Conservation (phyloP, 1,140 invertebrate genomes). For the Rhopalosiphum maidis region DNA sequence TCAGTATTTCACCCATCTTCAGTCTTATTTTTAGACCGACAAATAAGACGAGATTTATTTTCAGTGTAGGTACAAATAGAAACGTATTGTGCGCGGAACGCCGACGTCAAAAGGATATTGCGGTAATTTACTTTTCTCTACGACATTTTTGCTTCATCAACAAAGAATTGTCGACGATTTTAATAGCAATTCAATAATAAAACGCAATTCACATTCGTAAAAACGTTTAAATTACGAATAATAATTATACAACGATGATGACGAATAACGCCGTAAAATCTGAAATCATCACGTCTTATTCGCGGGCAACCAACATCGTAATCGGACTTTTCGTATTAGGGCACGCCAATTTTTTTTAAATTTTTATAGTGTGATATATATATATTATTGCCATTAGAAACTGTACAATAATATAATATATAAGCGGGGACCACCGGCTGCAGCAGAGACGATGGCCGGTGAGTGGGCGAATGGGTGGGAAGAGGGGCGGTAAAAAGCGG, state of each 20-base stretch:
- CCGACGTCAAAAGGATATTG: not conserved
- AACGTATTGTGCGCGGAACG: not conserved
- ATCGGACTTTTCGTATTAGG: too few relatives aligned
- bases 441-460: not conserved
- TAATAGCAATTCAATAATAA: not conserved
- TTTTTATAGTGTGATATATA: not conserved
- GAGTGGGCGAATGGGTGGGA: not conserved
- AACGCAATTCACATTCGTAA: not conserved
- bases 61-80: not conserved
- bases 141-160: not conserved
- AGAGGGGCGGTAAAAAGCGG: constrained; percentile 2
- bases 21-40: not conserved
- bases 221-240: not conserved
- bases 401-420: not conserved
- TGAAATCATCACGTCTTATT: too few relatives aligned
- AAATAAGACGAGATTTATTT: not conserved
- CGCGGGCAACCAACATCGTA: too few relatives aligned
- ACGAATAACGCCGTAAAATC: too few relatives aligned
- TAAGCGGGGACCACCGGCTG: not conserved
- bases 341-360: too few relatives aligned
- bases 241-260: too few relatives aligned
- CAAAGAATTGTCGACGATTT: not conserved
- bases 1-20: not conserved
- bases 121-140: not conserved
- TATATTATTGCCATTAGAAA: not conserved